Percentiles rank a stretch among this genome's conserved stretches.
phyloP scores from a whole-genome alignment of 2,888 invertebrate genomes.

The Camptogramma bilineatum region DNA sequence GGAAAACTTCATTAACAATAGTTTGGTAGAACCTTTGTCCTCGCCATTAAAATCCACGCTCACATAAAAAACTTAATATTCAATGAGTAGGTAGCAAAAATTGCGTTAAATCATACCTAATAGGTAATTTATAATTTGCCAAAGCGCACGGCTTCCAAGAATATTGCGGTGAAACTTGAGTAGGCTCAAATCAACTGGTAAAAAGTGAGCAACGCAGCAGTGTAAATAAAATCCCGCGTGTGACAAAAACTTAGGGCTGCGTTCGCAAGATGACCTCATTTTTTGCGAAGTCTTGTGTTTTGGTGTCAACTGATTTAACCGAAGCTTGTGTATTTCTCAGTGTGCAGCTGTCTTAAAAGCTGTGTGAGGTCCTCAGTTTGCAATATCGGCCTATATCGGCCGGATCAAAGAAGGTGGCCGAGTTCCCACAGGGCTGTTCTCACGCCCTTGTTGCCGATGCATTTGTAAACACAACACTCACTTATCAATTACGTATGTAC shows the following conservation, averaged over 20 bases:
- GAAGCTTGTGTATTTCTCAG: neutral
- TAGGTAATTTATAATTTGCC: neutral
- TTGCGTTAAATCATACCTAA: no score
- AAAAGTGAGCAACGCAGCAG: neutral
- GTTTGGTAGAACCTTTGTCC: no score
- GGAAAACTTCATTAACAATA: no score
- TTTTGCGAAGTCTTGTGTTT: neutral
- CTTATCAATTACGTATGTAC: neutral
- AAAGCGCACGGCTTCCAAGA: neutral
- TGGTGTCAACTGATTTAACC: neutral
- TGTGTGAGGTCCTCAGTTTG: constrained; percentile 23
- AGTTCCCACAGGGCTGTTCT: constrained; percentile 16
- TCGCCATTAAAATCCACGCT: no score
- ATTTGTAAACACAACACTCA: constrained; percentile 8
- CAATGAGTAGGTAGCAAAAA: no score
- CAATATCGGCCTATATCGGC: constrained; percentile 17
- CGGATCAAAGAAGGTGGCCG: constrained; percentile 29
- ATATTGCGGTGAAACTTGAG: constrained; percentile 1
- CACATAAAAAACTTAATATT: no score
- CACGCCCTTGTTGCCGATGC: constrained; percentile 9
- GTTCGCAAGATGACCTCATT: neutral
- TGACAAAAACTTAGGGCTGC: neutral
- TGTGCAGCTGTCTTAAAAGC: constrained; percentile 4
- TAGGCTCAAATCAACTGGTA: constrained; percentile 1
- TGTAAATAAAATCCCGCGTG: no score